Evolutionary conservation across 1,140 invertebrate species (phyloP).

Genomic region (Charaxes varanes): DNA sequence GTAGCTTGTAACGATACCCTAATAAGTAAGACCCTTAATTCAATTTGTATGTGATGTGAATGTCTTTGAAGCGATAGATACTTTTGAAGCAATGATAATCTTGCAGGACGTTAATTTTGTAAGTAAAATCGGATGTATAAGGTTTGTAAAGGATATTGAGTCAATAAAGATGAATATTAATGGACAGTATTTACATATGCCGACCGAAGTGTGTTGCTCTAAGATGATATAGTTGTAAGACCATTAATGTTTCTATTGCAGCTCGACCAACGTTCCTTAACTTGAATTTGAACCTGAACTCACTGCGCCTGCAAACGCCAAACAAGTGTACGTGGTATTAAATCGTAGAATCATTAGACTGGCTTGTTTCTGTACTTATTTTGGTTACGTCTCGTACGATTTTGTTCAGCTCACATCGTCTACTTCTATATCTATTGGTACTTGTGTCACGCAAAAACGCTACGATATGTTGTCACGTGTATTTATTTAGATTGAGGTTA

Average conservation of each 20-base stretch:
- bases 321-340: constrained; percentile 82
- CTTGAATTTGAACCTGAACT: constrained; percentile 94
- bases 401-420: constrained; percentile 26
- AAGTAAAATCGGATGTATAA: background rate
- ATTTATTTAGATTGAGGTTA: constrained; percentile 8
- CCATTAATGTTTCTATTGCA: constrained; percentile 80
- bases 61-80: too few species aligned
- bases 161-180: too few species aligned
- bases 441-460: constrained; percentile 1
- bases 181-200: too few species aligned
- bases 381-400: constrained; percentile 34
- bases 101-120: too few species aligned
- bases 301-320: constrained; percentile 89
- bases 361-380: constrained; percentile 50
- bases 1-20: too few species aligned
- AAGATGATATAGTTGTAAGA: constrained; percentile 13
- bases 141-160: constrained; percentile 3
- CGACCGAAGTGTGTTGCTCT: too few species aligned
- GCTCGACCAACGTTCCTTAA: constrained; percentile 97
- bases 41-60: too few species aligned
- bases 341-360: constrained; percentile 50
- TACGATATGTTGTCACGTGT: background rate
- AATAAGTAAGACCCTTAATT: too few species aligned
- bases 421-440: constrained; percentile 10
- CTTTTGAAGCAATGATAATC: too few species aligned